Evolutionary conservation across 2,888 invertebrate genomes (phyloP).

Genomic region (Melikaiella ostensackeni): DNA sequence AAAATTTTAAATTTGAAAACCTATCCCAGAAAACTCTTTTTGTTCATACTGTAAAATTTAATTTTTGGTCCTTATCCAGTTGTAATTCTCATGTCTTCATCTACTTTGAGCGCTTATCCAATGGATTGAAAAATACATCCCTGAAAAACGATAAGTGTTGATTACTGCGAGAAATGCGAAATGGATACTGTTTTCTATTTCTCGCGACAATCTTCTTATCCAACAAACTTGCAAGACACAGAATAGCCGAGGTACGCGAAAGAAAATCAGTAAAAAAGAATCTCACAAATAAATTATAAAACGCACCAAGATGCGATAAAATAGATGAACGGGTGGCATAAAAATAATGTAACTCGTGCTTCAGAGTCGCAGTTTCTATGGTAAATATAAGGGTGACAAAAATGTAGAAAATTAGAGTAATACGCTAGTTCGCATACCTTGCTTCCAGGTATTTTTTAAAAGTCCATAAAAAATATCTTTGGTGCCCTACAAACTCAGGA

Average conservation of each 20-base stretch:
- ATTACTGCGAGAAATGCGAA: background rate
- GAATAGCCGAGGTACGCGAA: background rate
- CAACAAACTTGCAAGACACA: background rate
- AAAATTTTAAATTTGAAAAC: too few species aligned
- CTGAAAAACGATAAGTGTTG: conserved; percentile 34
- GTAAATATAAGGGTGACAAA: conserved; percentile 30
- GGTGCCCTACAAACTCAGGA: conserved; percentile 68
- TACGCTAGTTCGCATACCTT: conserved; percentile 17
- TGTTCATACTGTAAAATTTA: too few species aligned
- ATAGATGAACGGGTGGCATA: conserved; percentile 44
- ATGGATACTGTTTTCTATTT: background rate
- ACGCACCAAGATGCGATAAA: conserved; percentile 19
- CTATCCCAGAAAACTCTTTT: too few species aligned
- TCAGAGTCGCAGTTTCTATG: background rate
- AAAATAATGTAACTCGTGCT: conserved; percentile 54
- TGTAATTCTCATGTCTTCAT: too few species aligned
- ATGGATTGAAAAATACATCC: conserved; percentile 29
- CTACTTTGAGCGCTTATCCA: conserved; percentile 3
- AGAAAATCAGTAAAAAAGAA: conserved; percentile 37
- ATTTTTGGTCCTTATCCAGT: too few species aligned
- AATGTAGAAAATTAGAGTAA: conserved; percentile 48
- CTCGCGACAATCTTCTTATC: background rate
- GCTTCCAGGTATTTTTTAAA: conserved; percentile 36
- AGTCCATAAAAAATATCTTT: conserved; percentile 71
- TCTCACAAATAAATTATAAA: conserved; percentile 43